Conservation (phyloP, 1,140 invertebrate genomes). For the Calephelis virginiensis region DNA sequence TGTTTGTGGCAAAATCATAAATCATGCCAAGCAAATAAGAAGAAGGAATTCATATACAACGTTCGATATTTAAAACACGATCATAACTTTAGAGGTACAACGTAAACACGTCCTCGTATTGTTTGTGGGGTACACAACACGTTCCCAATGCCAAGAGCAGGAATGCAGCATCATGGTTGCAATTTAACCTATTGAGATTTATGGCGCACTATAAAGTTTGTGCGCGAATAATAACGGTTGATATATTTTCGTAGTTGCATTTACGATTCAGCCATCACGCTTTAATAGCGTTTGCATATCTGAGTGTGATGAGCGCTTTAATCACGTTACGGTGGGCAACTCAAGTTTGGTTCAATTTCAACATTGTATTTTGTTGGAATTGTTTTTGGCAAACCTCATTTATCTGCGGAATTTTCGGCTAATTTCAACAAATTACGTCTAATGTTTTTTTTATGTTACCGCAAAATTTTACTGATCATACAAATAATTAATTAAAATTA, state of each 20-base stretch:
- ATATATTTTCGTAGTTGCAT: slow-evolving; percentile 29
- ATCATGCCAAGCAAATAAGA: neutral
- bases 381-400: too few species aligned
- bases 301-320: slow-evolving; percentile 26
- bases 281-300: slow-evolving; percentile 22
- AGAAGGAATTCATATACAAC: neutral
- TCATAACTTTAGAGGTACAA: slow-evolving; percentile 13
- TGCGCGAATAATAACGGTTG: slow-evolving; percentile 32
- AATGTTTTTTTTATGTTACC: too few species aligned
- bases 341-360: neutral
- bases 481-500: too few species aligned
- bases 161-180: slow-evolving; percentile 24
- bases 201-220: slow-evolving; percentile 30
- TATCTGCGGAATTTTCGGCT: too few species aligned
- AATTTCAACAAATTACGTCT: too few species aligned
- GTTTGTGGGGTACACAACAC: slow-evolving; percentile 15
- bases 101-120: slow-evolving; percentile 16
- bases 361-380: too few species aligned
- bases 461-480: too few species aligned
- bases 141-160: slow-evolving; percentile 21
- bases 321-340: slow-evolving; percentile 17
- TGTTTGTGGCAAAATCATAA: neutral
- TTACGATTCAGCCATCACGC: slow-evolving; percentile 28
- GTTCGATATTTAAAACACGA: slow-evolving; percentile 16
- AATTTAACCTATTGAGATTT: slow-evolving; percentile 37